Percentiles rank a stretch among this genome's conserved stretches.
phyloP scores from a whole-genome alignment of 2,888 invertebrate species.

The Standfussiana lucernea region DNA sequence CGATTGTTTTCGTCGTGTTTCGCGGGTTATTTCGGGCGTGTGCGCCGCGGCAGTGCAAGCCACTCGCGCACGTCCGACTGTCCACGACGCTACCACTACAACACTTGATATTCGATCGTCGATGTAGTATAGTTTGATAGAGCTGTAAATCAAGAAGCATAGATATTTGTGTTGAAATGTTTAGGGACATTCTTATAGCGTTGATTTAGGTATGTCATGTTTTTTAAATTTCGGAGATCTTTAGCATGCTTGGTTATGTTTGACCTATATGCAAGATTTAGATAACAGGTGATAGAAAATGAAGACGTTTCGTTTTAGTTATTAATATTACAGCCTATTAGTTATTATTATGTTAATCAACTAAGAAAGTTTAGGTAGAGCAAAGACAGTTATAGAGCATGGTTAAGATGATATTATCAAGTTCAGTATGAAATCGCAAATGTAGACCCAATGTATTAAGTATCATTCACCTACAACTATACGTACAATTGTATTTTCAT shows the following conservation, averaged over 20 bases:
- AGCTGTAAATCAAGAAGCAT: conserved; percentile 39
- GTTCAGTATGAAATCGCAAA: not conserved
- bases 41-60: conserved; percentile 83
- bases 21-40: conserved; percentile 88
- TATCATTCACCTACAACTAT: not conserved
- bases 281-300: not conserved
- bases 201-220: conserved; percentile 29
- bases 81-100: conserved; percentile 80
- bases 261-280: conserved; percentile 20
- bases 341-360: not conserved
- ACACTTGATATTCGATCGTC: conserved; percentile 79
- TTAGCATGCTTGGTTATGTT: not conserved
- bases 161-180: conserved; percentile 17
- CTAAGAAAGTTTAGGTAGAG: not conserved
- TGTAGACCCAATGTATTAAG: not conserved
- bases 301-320: not conserved
- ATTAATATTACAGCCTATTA: not conserved
- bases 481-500: too few relatives aligned
- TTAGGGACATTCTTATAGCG: conserved; percentile 7
- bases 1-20: conserved; percentile 90
- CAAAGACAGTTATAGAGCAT: not conserved
- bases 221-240: conserved; percentile 6
- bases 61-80: conserved; percentile 84
- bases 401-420: not conserved
- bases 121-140: conserved; percentile 59